phyloP scores from a whole-genome alignment of 1,140 invertebrate genomes.

The Nasonia longicornis region DNA sequence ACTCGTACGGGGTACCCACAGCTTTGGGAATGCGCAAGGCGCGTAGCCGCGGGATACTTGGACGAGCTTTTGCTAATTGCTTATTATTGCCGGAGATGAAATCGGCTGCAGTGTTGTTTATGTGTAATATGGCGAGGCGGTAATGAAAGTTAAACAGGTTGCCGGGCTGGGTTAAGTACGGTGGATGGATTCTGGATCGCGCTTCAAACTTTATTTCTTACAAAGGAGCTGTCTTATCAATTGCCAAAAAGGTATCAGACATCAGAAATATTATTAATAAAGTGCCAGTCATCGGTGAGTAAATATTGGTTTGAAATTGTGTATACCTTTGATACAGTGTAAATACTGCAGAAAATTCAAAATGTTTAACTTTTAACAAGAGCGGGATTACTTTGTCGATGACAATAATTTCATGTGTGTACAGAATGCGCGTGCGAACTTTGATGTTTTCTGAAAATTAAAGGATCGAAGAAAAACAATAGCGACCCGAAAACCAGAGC shows the following conservation, averaged over 20 bases:
- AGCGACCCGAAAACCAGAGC: too few relatives aligned
- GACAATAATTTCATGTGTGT: too few relatives aligned
- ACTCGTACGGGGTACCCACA: neutral
- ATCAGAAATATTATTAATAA: neutral
- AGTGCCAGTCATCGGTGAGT: neutral
- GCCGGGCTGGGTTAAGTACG: too few relatives aligned
- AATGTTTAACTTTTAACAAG: too few relatives aligned
- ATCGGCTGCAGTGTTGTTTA: neutral
- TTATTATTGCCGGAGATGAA: conserved; percentile 13
- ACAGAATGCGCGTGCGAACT: too few relatives aligned
- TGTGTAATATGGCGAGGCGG: neutral
- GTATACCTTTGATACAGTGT: too few relatives aligned
- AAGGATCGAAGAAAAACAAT: too few relatives aligned
- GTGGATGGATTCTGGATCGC: too few relatives aligned
- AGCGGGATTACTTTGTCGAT: too few relatives aligned
- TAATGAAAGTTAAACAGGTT: neutral
- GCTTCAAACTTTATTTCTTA: neutral
- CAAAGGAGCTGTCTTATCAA: neutral
- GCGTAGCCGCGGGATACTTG: conserved; percentile 11
- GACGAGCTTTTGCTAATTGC: conserved; percentile 21
- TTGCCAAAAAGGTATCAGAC: neutral
- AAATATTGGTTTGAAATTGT: neutral
- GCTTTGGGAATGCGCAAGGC: neutral
- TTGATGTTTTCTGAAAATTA: too few relatives aligned
- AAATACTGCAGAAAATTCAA: too few relatives aligned